These are phyloP conservation scores for Conus canariensis DNA, from an alignment of 2,888 invertebrate species.

Conservation along the genomic window DNA sequence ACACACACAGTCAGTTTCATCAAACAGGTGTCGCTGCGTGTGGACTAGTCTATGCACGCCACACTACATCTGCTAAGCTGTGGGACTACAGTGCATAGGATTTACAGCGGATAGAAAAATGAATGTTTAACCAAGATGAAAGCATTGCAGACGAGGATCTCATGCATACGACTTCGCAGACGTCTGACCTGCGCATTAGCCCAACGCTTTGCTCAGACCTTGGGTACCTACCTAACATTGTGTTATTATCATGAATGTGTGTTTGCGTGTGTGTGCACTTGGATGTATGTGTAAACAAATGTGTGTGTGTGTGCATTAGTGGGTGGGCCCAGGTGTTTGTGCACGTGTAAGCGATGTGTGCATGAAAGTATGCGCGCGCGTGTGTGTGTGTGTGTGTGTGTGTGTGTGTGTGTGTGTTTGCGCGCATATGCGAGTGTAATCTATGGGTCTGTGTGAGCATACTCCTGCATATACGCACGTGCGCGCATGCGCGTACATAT, in stretches of 20 bases:
- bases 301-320: not conserved
- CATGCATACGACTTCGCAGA: too few relatives aligned
- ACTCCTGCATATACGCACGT: not conserved
- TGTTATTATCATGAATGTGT: not conserved
- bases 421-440: not conserved
- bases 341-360: not conserved
- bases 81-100: too few relatives aligned
- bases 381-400: not conserved
- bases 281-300: not conserved
- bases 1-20: too few relatives aligned
- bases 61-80: too few relatives aligned
- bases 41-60: too few relatives aligned
- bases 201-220: too few relatives aligned
- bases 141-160: too few relatives aligned
- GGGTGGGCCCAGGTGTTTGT: not conserved
- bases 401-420: not conserved
- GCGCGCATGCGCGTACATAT: not conserved
- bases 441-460: not conserved
- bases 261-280: not conserved
- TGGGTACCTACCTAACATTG: too few relatives aligned
- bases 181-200: too few relatives aligned
- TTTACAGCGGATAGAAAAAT: too few relatives aligned
- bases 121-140: too few relatives aligned
- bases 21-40: too few relatives aligned
- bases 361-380: not conserved